phyloP scores from a whole-genome alignment of 2,113 vertebrate species.

The Leptodactylus fuscus region DNA sequence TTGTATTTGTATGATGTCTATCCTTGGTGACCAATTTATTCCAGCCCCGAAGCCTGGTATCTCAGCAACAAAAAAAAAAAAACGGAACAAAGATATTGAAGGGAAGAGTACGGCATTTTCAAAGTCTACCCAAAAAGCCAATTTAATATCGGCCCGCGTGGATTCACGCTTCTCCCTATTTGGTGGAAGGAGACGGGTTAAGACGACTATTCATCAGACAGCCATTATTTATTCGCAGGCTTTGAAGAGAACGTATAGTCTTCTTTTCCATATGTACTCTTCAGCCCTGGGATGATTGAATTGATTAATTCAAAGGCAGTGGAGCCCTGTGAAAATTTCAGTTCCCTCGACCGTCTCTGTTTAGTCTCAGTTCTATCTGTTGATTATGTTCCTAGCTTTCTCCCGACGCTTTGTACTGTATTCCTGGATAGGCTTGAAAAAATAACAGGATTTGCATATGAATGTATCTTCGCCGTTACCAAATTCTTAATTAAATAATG shows the following conservation, averaged over 20 bases:
- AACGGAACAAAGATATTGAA: constrained; percentile 6
- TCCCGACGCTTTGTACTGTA: constrained; percentile 32
- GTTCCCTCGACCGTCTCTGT: constrained; percentile 28
- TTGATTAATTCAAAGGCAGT: constrained; percentile 52
- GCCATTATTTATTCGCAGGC: constrained; percentile 30
- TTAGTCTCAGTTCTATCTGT: constrained; percentile 44
- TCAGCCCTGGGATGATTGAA: constrained; percentile 34
- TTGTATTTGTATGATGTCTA: constrained; percentile 39
- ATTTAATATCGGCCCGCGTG: constrained; percentile 19
- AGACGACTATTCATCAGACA: constrained; percentile 12
- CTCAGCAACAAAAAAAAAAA: constrained; percentile 16
- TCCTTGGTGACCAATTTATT: constrained; percentile 52
- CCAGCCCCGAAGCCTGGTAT: constrained; percentile 40
- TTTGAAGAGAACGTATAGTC: constrained; percentile 32
- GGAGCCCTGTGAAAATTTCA: constrained; percentile 29
- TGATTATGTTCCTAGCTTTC: constrained; percentile 40
- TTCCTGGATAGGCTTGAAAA: constrained; percentile 24
- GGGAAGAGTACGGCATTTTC: background rate
- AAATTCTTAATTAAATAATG: constrained; percentile 55
- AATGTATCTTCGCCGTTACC: constrained; percentile 35
- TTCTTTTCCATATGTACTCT: constrained; percentile 38
- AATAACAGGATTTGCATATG: constrained; percentile 51
- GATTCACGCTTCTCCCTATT: background rate
- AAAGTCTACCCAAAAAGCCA: constrained; percentile 31
- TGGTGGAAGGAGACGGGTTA: background rate